These are phyloP conservation scores for Campylorhamphus procurvoides DNA, from an alignment of 2,113 vertebrate species.

Conservation along the genomic window DNA sequence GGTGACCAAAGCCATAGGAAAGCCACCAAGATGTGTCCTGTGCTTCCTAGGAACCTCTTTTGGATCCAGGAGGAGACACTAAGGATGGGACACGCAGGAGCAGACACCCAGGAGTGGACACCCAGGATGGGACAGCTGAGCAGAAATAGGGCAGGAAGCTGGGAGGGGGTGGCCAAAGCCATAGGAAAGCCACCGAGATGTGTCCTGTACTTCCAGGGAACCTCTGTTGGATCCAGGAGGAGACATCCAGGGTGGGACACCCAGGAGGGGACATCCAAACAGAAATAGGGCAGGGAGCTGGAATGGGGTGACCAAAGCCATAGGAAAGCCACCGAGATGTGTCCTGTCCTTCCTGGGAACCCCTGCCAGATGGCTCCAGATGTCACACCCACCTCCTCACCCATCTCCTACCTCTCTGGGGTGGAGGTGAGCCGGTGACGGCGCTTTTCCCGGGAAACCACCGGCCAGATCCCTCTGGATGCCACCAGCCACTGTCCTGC, in stretches of 20 bases:
- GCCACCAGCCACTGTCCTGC: constrained; percentile 74
- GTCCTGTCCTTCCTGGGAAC: not conserved
- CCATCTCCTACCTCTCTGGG: constrained; percentile 70
- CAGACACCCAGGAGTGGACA: too few relatives aligned
- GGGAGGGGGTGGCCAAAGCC: not conserved
- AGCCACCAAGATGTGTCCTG: not conserved
- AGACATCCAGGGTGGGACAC: too few relatives aligned
- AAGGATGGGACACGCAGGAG: too few relatives aligned
- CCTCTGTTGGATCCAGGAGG: not conserved
- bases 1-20: not conserved
- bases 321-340: not conserved
- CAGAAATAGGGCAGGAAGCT: too few relatives aligned
- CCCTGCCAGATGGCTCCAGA: not conserved
- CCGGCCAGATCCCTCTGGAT: not conserved
- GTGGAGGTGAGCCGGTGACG: constrained; percentile 68
- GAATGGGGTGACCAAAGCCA: not conserved
- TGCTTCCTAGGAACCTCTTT: not conserved
- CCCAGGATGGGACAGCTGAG: too few relatives aligned
- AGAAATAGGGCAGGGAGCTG: too few relatives aligned
- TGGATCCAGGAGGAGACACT: too few relatives aligned
- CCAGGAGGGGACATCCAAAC: not conserved
- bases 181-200: not conserved
- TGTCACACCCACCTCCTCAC: not conserved
- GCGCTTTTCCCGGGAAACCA: not conserved
- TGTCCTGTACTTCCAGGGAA: not conserved